Percentiles rank a stretch among this genome's conserved stretches.
Conservation (phyloP, 1,140 invertebrate species). For the Leptoteleia sp. region DNA sequence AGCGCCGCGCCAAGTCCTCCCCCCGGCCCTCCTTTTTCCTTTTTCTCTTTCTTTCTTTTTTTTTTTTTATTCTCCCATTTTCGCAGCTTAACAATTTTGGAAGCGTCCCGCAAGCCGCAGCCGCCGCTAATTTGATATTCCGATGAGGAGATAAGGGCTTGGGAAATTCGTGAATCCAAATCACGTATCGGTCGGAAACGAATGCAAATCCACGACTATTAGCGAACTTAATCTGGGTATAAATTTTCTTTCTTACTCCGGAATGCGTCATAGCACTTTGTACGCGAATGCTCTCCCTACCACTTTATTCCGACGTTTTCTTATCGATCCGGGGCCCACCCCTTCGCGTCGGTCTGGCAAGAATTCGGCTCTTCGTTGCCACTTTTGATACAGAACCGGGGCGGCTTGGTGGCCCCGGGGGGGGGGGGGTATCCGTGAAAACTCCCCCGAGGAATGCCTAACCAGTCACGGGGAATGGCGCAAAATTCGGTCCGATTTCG, state of each 20-base stretch:
- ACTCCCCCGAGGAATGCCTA: conserved; percentile 57
- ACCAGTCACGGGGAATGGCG: conserved; percentile 26
- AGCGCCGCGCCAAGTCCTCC: conserved; percentile 3
- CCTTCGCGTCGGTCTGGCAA: conserved; percentile 54
- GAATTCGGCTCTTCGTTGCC: conserved; percentile 64
- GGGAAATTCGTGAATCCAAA: not conserved
- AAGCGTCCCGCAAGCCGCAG: not conserved
- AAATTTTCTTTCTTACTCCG: conserved; percentile 37
- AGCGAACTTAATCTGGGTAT: conserved; percentile 30
- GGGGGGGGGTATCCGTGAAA: conserved; percentile 45
- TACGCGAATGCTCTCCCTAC: conserved; percentile 54
- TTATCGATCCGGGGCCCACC: conserved; percentile 67
- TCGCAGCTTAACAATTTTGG: conserved; percentile 7
- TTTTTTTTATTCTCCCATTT: conserved; percentile 34
- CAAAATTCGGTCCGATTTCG: conserved; percentile 66
- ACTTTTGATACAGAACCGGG: conserved; percentile 66
- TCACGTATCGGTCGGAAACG: conserved; percentile 5
- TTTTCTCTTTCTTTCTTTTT: no score
- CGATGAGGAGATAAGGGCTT: not conserved
- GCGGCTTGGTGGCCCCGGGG: conserved; percentile 12
- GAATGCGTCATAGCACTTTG: conserved; percentile 54
- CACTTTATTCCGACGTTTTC: conserved; percentile 64
- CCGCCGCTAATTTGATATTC: conserved; percentile 8
- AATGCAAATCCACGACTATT: conserved; percentile 25
- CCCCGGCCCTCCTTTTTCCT: no score